phyloP scores from a whole-genome alignment of 2,888 invertebrate genomes.

The Drosophila prolongata region DNA sequence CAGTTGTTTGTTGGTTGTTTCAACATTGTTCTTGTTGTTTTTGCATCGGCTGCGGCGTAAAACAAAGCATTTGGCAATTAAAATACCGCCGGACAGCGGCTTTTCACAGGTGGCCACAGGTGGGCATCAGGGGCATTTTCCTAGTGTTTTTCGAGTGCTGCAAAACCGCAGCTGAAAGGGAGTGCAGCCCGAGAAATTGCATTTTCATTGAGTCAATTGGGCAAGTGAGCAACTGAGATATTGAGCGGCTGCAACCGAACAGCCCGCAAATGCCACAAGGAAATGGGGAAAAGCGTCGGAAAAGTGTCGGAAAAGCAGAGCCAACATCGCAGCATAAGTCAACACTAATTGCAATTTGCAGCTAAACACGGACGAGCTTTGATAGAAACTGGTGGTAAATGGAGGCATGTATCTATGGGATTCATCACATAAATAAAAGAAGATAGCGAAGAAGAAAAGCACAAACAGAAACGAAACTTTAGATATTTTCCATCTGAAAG shows the following conservation, averaged over 20 bases:
- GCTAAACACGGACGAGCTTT: constrained; percentile 50
- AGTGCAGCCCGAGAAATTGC: constrained; percentile 21
- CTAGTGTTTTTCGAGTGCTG: background rate
- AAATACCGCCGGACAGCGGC: constrained; percentile 49
- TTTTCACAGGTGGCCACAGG: constrained; percentile 37
- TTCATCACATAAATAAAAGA: constrained; percentile 52
- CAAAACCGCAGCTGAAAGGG: background rate
- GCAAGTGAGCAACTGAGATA: constrained; percentile 20
- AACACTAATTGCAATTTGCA: constrained; percentile 77
- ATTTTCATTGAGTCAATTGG: constrained; percentile 35
- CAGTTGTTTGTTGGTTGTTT: constrained; percentile 21
- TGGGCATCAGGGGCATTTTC: constrained; percentile 10
- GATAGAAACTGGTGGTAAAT: background rate
- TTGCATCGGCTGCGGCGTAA: constrained; percentile 33
- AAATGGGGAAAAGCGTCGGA: background rate
- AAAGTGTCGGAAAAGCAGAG: constrained; percentile 9
- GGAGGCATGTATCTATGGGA: constrained; percentile 5
- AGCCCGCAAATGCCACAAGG: constrained; percentile 26
- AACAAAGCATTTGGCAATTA: constrained; percentile 60
- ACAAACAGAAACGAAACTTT: constrained; percentile 41
- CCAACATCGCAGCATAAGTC: constrained; percentile 65
- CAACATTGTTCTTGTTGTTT: constrained; percentile 8
- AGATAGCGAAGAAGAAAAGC: constrained; percentile 10
- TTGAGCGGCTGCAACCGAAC: constrained; percentile 16
- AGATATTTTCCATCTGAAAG: constrained; percentile 42